Evolutionary conservation across 2,888 invertebrate genomes (phyloP).

Genomic region (Drosophila formosana): DNA sequence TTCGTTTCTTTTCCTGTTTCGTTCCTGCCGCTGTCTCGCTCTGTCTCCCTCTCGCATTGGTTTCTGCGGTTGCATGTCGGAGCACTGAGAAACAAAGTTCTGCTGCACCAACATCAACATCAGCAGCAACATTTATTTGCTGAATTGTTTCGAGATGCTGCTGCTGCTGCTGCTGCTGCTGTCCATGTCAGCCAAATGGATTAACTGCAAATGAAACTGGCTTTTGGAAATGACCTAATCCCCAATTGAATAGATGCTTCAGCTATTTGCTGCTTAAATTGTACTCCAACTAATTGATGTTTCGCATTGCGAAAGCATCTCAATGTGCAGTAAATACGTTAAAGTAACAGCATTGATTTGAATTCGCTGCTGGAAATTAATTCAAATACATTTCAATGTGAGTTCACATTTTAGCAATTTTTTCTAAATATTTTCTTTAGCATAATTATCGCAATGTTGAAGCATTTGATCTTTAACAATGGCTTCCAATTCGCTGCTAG

Average conservation of each 20-base stretch:
- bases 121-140: slow-evolving; percentile 17
- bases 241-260: slow-evolving; percentile 1
- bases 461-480: no score
- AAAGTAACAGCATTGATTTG: no score
- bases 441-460: no score
- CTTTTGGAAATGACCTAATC: slow-evolving; percentile 21
- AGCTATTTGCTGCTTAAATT: not conserved
- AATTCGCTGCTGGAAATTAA: no score
- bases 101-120: not conserved
- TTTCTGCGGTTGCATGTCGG: slow-evolving; percentile 48
- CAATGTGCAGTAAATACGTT: no score
- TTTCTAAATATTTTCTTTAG: no score
- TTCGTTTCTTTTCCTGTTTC: slow-evolving; percentile 26
- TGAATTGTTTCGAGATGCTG: slow-evolving; percentile 15
- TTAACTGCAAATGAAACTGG: slow-evolving; percentile 18
- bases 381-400: no score
- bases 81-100: slow-evolving; percentile 15
- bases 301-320: not conserved
- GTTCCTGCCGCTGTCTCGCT: slow-evolving; percentile 5
- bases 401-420: no score
- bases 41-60: slow-evolving; percentile 32
- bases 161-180: slow-evolving; percentile 23
- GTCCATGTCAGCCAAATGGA: slow-evolving; percentile 20
- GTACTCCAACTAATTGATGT: not conserved
- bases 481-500: no score